Evolutionary conservation across 2,113 vertebrate genomes (phyloP), one percentile per base, ranked within the genome.

Genomic region (Cariama cristata): DNA sequence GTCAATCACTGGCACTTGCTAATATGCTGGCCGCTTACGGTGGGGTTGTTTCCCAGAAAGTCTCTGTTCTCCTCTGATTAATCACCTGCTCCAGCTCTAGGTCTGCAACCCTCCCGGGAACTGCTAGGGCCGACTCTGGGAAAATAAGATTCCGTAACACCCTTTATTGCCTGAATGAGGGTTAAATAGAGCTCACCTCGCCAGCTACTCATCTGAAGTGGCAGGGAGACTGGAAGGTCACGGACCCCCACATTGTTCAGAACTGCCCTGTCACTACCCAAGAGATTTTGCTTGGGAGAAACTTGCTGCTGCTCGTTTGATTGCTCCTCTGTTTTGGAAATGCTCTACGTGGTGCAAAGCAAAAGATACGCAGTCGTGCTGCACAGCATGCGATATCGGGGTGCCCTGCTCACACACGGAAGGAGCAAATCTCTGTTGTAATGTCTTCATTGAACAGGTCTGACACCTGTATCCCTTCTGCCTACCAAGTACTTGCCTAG

Each of bases 281-380:
- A 35, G 30, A 30, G n/a, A 15, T 90, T 77, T 96, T 94, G 67
- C 60, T 86, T 63, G 58, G 95, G 88, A 93, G 72, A 86, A 86
- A 38, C 35, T 27, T 58, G 59, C 74, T 91, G 76, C 75, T 80
- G 50, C 35, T 59, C 77, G 55, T 18, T 85, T 81, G 94, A 74
- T 69, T 47, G 69, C 60, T 76, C n/a, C 24, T 50, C 22, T 63
- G 6, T 17, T 77, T 58, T 52, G 50, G 62, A 66, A 77, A 68
- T 19, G 49, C 63, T 55, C n/a, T 9, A 28, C 67, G 32, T 16
- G 28, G 9, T 32, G 11, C 49, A 59, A 64, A 77, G 55, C 38
- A 56, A 28, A 52, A 47, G 66, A n/a, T 5, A n/a, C 2, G 16
- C 11, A n/a, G 73, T 2, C 27, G 23, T 63, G 23, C 68, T 52